Evolutionary conservation across 2,888 invertebrate species (phyloP).

Genomic region (Pollenia griseotomentosa): DNA sequence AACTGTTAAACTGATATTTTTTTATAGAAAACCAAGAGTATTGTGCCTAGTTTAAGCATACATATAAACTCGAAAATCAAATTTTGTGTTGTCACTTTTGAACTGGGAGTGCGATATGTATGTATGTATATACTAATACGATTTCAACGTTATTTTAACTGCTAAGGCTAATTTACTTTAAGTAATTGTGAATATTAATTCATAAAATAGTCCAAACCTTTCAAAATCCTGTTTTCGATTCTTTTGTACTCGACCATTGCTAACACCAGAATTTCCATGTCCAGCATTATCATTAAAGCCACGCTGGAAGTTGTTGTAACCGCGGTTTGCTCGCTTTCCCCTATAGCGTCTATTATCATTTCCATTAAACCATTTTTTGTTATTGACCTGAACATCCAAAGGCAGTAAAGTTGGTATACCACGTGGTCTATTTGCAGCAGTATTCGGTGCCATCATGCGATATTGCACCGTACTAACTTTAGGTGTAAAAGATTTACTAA

Average conservation of each 20-base stretch:
- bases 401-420: slow-evolving; percentile 77
- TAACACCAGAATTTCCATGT: slow-evolving; percentile 8
- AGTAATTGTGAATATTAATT: too few relatives aligned
- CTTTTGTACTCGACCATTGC: slow-evolving; percentile 72
- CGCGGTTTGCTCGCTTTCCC: slow-evolving; percentile 19
- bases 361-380: slow-evolving; percentile 31
- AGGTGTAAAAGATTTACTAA: slow-evolving; percentile 6
- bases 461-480: slow-evolving; percentile 59
- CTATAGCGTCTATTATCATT: slow-evolving; percentile 50
- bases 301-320: slow-evolving; percentile 24
- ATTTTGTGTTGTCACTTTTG: too few relatives aligned
- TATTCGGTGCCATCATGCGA: slow-evolving; percentile 76
- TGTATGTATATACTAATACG: too few relatives aligned
- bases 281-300: slow-evolving; percentile 29
- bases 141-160: too few relatives aligned
- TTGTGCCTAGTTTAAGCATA: too few relatives aligned
- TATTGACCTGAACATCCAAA: slow-evolving; percentile 51
- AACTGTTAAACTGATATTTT: too few relatives aligned
- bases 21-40: too few relatives aligned
- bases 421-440: slow-evolving; percentile 75
- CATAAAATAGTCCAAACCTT: slow-evolving; percentile 55
- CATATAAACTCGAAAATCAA: too few relatives aligned
- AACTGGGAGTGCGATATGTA: too few relatives aligned
- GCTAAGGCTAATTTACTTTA: too few relatives aligned
- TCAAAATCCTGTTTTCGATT: slow-evolving; percentile 64